A percentile compares a stretch with the other conserved stretches of the same genome.
Evolutionary conservation across 2,113 vertebrate genomes (phyloP).

Genomic region (Sula dactylatra): DNA sequence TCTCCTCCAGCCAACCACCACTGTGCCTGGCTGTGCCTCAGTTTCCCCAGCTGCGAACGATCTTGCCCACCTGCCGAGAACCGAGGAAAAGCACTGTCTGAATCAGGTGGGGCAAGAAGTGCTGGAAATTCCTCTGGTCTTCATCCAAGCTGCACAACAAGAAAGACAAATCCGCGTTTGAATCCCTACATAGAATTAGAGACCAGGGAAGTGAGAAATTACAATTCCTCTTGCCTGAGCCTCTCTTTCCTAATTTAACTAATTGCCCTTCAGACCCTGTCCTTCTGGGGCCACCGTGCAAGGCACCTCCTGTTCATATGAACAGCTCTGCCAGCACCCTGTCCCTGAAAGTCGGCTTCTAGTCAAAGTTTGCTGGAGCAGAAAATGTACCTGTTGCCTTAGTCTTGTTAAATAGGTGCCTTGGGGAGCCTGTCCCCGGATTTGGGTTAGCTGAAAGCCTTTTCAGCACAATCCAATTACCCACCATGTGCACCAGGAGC

Average conservation of each 20-base stretch:
- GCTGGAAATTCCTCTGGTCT: background rate
- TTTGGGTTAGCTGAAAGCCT: background rate
- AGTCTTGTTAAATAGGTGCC: background rate
- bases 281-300: background rate
- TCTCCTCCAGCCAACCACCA: background rate
- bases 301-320: accelerated
- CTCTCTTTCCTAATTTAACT: background rate
- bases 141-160: background rate
- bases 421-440: background rate
- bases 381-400: background rate
- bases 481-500: accelerated
- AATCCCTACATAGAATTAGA: accelerated
- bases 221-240: background rate
- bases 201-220: background rate
- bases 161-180: background rate
- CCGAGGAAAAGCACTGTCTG: background rate
- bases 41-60: background rate
- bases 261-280: background rate
- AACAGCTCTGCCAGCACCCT: background rate
- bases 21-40: background rate
- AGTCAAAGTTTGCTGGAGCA: background rate
- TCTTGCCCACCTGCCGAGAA: background rate
- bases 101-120: background rate
- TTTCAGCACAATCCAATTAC: background rate
- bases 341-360: background rate